A percentile compares a stretch with the other conserved stretches of the same genome.
phyloP scores from a whole-genome alignment of 2,888 invertebrate genomes.

The Exephanes ischioxanthus region DNA sequence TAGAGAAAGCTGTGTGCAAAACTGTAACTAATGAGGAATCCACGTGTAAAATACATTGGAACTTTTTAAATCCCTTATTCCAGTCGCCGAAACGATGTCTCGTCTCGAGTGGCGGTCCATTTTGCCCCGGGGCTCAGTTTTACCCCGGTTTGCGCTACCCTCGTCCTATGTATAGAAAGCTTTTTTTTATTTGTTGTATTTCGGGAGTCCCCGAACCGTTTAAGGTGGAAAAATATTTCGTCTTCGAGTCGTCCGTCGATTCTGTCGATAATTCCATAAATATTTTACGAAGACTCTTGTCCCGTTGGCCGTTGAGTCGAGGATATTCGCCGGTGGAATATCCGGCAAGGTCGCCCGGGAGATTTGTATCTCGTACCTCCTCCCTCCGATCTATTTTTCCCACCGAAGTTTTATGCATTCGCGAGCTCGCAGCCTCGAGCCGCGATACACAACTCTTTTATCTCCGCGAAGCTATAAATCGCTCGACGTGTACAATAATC shows the following conservation, averaged over 20 bases:
- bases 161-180: not conserved
- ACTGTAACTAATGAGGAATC: too few species aligned
- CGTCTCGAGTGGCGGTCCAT: too few species aligned
- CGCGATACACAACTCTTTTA: slow-evolving; percentile 17
- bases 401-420: slow-evolving; percentile 34
- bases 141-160: not conserved
- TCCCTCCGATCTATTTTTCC: not conserved
- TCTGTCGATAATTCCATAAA: slow-evolving; percentile 22
- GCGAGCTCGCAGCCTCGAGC: not conserved
- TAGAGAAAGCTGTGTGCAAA: too few species aligned
- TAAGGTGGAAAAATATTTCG: not conserved
- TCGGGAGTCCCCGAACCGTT: not conserved
- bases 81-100: too few species aligned
- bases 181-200: not conserved
- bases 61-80: too few species aligned
- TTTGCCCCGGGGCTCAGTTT: too few species aligned
- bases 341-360: not conserved
- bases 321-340: not conserved
- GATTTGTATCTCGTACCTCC: not conserved
- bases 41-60: too few species aligned
- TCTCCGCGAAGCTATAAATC: slow-evolving; percentile 46
- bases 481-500: slow-evolving; percentile 60
- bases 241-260: slow-evolving; percentile 5
- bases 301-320: not conserved
- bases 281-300: slow-evolving; percentile 33